Conservation (phyloP, 1,140 invertebrate species). For the Cyrtorhinus lividipennis region DNA sequence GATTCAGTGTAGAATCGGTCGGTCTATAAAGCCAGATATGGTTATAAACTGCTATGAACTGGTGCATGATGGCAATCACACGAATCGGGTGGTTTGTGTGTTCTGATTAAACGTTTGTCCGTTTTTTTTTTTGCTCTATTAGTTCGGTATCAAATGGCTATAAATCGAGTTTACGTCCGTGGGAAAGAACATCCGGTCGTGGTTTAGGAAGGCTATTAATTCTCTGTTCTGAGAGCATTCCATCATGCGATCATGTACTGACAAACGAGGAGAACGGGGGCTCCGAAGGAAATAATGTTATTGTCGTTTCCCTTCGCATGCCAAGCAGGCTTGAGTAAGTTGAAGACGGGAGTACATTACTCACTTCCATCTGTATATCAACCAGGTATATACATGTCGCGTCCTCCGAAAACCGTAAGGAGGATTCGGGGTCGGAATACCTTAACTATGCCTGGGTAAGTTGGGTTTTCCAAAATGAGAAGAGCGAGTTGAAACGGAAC, state of each 20-base stretch:
- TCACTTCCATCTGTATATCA: background rate
- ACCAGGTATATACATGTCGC: background rate
- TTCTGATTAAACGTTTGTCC: too few relatives aligned
- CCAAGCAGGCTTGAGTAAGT: background rate
- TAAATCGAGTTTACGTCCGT: background rate
- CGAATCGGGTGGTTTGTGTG: too few relatives aligned
- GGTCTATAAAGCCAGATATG: too few relatives aligned
- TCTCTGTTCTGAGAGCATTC: background rate
- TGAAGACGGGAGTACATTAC: conserved; percentile 4
- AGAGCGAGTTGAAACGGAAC: too few relatives aligned
- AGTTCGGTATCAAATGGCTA: background rate
- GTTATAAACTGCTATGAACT: too few relatives aligned
- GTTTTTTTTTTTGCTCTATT: too few relatives aligned
- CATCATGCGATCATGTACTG: conserved; percentile 6
- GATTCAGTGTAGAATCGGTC: too few relatives aligned
- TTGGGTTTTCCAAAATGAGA: too few relatives aligned
- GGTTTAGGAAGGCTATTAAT: background rate
- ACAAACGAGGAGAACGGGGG: background rate
- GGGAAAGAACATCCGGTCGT: background rate
- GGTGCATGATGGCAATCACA: too few relatives aligned
- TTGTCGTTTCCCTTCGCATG: conserved; percentile 7
- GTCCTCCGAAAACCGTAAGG: background rate
- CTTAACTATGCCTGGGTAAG: background rate
- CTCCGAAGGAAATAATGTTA: background rate
- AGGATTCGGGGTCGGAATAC: background rate